These are phyloP conservation scores for Marronus borbonicus DNA, from an alignment of 2,888 invertebrate genomes.

Conservation along the genomic window DNA sequence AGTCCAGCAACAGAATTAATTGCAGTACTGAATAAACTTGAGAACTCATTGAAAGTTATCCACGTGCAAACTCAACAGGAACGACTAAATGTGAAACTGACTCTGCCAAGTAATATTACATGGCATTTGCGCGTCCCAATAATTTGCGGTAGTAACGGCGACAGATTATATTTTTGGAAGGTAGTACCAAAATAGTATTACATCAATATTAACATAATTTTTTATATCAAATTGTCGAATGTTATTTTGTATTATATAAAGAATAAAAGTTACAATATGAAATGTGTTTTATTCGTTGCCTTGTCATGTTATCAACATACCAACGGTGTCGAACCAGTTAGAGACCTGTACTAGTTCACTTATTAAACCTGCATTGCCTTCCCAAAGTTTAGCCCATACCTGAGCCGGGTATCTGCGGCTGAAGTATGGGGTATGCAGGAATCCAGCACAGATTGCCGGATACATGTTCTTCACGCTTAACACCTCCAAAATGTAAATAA, in stretches of 20 bases:
- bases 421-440: too few relatives aligned
- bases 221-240: not conserved
- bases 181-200: conserved; percentile 61
- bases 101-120: conserved; percentile 74
- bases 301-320: too few relatives aligned
- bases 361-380: too few relatives aligned
- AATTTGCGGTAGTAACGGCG: conserved; percentile 75
- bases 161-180: conserved; percentile 77
- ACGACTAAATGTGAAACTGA: conserved; percentile 72
- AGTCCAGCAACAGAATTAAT: conserved; percentile 77
- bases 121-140: conserved; percentile 79
- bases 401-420: too few relatives aligned
- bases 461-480: too few relatives aligned
- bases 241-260: conserved; percentile 7
- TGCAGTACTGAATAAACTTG: conserved; percentile 79
- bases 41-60: conserved; percentile 78
- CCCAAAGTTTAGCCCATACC: too few relatives aligned
- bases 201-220: conserved; percentile 60
- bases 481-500: too few relatives aligned
- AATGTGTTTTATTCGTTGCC: not conserved
- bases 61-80: conserved; percentile 74
- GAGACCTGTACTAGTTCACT: too few relatives aligned
- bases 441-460: too few relatives aligned
- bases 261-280: not conserved
- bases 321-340: too few relatives aligned